phyloP scores from a whole-genome alignment of 2,113 vertebrate species.

The Scalopus aquaticus region DNA sequence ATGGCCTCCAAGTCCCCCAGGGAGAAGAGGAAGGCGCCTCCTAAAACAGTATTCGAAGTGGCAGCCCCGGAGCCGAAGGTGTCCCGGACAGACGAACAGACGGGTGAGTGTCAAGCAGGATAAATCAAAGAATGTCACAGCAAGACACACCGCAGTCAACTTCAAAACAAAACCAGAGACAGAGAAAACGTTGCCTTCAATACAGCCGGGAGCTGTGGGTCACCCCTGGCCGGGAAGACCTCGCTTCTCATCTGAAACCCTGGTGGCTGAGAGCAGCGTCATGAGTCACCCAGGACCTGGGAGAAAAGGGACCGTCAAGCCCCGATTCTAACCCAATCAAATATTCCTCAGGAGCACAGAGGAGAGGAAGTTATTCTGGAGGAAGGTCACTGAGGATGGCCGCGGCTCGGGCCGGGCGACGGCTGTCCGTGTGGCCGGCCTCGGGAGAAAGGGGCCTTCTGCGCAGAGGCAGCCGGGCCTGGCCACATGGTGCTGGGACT shows the following conservation, averaged over 20 bases:
- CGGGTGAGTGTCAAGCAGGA: not conserved
- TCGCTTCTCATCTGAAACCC: not conserved
- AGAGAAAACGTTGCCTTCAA: too few relatives aligned
- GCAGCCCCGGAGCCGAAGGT: too few relatives aligned
- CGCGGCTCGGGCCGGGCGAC: too few relatives aligned
- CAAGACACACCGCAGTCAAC: not conserved
- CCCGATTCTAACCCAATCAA: not conserved
- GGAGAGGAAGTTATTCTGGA: not conserved
- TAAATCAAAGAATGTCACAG: not conserved
- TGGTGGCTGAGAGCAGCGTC: not conserved
- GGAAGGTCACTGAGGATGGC: not conserved
- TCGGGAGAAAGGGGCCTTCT: too few relatives aligned
- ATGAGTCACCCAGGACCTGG: too few relatives aligned
- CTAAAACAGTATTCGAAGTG: conserved; percentile 19
- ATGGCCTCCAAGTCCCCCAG: not conserved
- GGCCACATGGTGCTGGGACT: too few relatives aligned
- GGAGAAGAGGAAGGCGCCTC: not conserved
- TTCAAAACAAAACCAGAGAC: not conserved
- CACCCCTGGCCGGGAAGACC: too few relatives aligned
- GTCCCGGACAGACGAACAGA: too few relatives aligned
- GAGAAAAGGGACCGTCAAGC: not conserved
- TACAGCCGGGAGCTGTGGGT: not conserved
- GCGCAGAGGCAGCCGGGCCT: too few relatives aligned
- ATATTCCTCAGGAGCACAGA: not conserved
- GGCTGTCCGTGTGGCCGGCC: too few relatives aligned